Percentiles rank a stretch among this genome's conserved stretches.
These are phyloP conservation scores for Pycnonotus jocosus DNA, from an alignment of 2,113 vertebrate species.

Conservation along the genomic window DNA sequence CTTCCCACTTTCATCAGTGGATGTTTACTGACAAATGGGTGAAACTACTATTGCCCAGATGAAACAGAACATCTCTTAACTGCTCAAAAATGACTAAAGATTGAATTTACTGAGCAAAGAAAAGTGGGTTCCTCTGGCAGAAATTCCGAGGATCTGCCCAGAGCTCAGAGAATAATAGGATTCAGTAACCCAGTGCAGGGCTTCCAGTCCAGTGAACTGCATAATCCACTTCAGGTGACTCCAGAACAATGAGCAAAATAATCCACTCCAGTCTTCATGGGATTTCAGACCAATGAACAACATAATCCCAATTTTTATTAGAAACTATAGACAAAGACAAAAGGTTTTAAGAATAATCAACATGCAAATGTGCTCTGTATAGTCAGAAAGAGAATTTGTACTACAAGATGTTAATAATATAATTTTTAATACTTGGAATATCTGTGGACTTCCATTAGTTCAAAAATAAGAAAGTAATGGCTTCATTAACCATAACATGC, in stretches of 20 bases:
- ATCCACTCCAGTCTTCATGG: neutral
- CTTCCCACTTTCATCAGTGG: neutral
- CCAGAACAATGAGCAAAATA: slow-evolving; percentile 22
- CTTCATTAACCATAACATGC: neutral
- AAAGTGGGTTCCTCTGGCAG: neutral
- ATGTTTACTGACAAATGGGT: neutral
- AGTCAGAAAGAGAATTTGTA: neutral
- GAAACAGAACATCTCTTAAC: neutral
- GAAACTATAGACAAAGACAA: neutral
- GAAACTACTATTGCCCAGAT: neutral
- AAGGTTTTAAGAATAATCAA: neutral
- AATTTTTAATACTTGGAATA: neutral
- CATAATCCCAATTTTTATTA: neutral
- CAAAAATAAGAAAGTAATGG: neutral
- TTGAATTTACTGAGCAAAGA: neutral
- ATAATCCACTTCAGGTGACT: slow-evolving; percentile 32
- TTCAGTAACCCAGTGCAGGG: neutral
- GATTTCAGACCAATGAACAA: neutral
- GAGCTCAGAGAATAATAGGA: neutral
- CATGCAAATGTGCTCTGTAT: neutral
- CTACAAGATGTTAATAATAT: neutral
- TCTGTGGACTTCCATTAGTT: neutral
- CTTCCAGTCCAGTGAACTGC: neutral
- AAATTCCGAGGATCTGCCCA: neutral
- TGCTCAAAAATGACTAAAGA: neutral